Conservation (phyloP, 2,888 invertebrate genomes). For the Acrobasis suavella region DNA sequence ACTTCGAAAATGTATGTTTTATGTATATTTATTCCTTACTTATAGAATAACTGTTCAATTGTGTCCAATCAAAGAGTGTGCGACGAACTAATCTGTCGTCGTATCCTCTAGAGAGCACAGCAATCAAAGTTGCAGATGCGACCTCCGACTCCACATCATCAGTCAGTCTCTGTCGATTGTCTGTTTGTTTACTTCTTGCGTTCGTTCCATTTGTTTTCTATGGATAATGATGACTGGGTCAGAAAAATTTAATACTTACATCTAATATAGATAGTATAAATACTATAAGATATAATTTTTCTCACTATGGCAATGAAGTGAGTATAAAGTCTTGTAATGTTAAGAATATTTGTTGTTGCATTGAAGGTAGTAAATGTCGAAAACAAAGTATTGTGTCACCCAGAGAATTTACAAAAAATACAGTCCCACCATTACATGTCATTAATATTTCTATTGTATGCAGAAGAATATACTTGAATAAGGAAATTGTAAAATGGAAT, state of each 20-base stretch:
- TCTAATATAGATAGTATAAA: conserved; percentile 84
- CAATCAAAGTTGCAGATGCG: conserved; percentile 79
- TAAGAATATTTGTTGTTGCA: conserved; percentile 71
- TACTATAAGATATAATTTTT: conserved; percentile 84
- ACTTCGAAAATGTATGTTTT: no score
- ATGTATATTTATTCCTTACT: no score
- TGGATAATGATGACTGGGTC: no score
- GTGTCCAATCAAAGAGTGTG: conserved; percentile 13
- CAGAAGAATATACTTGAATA: conserved; percentile 71
- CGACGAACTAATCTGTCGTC: conserved; percentile 59
- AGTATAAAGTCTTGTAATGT: conserved; percentile 33
- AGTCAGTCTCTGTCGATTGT: conserved; percentile 40
- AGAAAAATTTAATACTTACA: conserved; percentile 87
- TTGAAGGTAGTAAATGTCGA: conserved; percentile 69
- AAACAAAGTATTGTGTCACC: conserved; percentile 62
- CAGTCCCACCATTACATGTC: conserved; percentile 85
- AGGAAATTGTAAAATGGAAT: conserved; percentile 29
- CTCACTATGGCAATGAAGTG: conserved; percentile 50
- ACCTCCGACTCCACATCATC: conserved; percentile 54
- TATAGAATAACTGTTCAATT: background rate
- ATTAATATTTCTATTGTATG: conserved; percentile 87
- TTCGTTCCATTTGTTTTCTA: background rate
- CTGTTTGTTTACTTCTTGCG: conserved; percentile 16
- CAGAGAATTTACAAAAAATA: conserved; percentile 56
- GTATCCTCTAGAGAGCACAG: conserved; percentile 41